phyloP scores from a whole-genome alignment of 2,113 vertebrate species.

The Gyps fulvus region DNA sequence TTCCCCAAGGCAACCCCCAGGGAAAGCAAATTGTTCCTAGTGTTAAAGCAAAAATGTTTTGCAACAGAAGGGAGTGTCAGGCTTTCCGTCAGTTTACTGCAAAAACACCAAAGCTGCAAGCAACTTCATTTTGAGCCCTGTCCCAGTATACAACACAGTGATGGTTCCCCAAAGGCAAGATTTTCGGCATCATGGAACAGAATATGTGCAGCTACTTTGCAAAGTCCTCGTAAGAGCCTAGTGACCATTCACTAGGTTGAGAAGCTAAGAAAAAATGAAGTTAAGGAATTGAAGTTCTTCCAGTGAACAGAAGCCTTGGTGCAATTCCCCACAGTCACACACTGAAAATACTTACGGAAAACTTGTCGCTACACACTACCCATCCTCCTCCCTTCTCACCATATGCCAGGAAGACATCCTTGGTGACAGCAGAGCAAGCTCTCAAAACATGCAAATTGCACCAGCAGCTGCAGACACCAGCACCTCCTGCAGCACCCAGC shows the following conservation, averaged over 20 bases:
- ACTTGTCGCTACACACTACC: background rate
- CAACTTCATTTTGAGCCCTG: background rate
- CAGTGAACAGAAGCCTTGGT: background rate
- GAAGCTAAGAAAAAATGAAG: background rate
- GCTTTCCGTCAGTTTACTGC: background rate
- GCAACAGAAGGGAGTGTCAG: background rate
- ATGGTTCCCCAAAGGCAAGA: background rate
- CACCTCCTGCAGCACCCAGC: background rate
- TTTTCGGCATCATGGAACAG: background rate
- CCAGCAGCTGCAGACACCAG: background rate
- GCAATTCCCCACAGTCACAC: background rate
- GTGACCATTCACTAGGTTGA: fast-evolving
- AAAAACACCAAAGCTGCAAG: background rate
- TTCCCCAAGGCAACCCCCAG: background rate
- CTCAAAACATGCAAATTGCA: background rate
- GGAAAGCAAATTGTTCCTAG: background rate
- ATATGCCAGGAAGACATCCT: fast-evolving
- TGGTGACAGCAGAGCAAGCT: background rate
- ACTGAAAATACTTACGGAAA: background rate
- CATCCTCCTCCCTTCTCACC: background rate
- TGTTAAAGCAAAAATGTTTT: background rate
- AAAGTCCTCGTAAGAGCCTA: background rate
- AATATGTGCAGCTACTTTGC: background rate
- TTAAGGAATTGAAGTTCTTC: background rate
- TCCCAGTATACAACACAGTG: background rate